Conservation (phyloP, 2,797 vertebrate genomes). For the Lerista edwardsae region DNA sequence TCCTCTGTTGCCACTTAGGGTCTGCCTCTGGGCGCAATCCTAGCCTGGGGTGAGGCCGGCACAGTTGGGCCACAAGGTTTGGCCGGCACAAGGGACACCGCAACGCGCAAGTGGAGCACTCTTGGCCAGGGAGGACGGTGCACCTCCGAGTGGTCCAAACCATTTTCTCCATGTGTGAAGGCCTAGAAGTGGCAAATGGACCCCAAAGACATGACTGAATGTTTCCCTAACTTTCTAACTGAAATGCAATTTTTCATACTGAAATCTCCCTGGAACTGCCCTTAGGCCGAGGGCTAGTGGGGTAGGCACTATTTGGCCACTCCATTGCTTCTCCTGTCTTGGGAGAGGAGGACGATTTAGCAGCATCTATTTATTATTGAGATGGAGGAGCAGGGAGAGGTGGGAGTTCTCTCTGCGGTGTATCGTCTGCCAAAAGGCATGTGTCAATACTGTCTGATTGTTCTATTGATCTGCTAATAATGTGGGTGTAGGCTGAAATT, state of each 20-base stretch:
- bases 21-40: too few species aligned
- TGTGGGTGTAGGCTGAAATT: constrained; percentile 24
- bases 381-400: background rate
- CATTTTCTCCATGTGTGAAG: background rate
- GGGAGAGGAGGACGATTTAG: background rate
- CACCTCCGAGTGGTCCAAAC: too few species aligned
- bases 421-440: background rate
- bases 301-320: background rate
- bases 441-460: constrained; percentile 16
- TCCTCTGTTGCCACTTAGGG: too few species aligned
- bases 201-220: background rate
- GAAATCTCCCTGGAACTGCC: background rate
- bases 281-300: background rate
- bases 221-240: background rate
- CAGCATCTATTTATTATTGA: background rate
- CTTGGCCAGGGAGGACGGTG: too few species aligned
- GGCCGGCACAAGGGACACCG: too few species aligned
- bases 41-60: too few species aligned
- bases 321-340: background rate
- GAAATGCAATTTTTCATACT: background rate
- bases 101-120: too few species aligned
- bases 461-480: constrained; percentile 28
- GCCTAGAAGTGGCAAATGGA: background rate
- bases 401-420: background rate
- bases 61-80: too few species aligned